Percentiles rank a stretch among this genome's conserved stretches.
Evolutionary conservation across 1,140 invertebrate genomes (phyloP).

Genomic region (Coelopa frigida): DNA sequence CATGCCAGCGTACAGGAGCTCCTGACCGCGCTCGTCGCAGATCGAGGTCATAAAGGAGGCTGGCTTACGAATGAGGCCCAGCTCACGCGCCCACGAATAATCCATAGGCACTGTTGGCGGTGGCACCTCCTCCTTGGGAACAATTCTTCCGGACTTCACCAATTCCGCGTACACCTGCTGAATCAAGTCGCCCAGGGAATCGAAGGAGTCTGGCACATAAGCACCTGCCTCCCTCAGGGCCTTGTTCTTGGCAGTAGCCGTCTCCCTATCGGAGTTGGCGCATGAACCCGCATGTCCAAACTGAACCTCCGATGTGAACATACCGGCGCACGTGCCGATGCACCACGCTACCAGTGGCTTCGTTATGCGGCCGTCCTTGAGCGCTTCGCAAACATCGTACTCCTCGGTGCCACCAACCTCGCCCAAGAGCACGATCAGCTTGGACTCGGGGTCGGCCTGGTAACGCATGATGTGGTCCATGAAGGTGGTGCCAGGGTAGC

Average conservation of each 20-base stretch:
- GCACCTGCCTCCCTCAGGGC: conserved; percentile 78
- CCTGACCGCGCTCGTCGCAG: conserved; percentile 97
- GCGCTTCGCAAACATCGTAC: conserved; percentile 89
- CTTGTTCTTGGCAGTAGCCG: conserved; percentile 87
- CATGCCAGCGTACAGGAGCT: conserved; percentile 96
- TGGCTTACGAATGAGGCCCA: conserved; percentile 96
- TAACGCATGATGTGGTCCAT: conserved; percentile 94
- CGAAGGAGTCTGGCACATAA: conserved; percentile 87
- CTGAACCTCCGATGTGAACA: conserved; percentile 97
- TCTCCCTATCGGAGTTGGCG: conserved; percentile 92
- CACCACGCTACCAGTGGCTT: conserved; percentile 99
- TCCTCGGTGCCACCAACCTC: conserved; percentile 99
- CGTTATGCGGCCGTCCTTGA: conserved; percentile 73
- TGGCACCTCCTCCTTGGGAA: conserved; percentile 83
- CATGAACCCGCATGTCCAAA: conserved; percentile 99
- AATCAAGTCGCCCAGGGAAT: conserved; percentile 69
- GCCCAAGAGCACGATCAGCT: conserved; percentile 92
- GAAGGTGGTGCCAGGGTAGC: conserved; percentile 97
- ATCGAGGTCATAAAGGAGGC: conserved; percentile 99
- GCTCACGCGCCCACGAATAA: conserved; percentile 96
- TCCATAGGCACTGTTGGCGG: conserved; percentile 99
- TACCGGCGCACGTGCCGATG: conserved; percentile 86
- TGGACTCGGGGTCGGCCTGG: conserved; percentile 68
- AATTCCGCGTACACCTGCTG: conserved; percentile 71
- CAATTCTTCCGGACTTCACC: conserved; percentile 74